A percentile compares a stretch with the other conserved stretches of the same genome.
Conservation (phyloP, 2,797 vertebrate species). For the Melanotaenia parkinsoni region DNA sequence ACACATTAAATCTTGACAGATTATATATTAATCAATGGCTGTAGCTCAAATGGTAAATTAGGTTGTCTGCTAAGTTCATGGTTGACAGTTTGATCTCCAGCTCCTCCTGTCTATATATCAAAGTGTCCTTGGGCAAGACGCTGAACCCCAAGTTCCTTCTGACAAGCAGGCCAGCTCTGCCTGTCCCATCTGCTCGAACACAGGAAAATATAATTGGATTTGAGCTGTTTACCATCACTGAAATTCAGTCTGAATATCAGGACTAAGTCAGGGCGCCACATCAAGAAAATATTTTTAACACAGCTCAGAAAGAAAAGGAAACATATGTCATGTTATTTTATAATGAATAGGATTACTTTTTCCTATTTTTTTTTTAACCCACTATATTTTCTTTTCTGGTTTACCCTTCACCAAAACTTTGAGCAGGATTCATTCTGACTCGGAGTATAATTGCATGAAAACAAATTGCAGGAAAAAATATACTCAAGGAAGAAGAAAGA, state of each 20-base stretch:
- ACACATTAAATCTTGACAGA: conserved; percentile 31
- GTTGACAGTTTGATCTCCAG: conserved; percentile 9
- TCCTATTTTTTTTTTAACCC: neutral
- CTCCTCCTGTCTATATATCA: conserved; percentile 4
- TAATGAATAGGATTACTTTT: conserved; percentile 3
- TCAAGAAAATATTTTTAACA: conserved; percentile 1
- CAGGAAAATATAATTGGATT: conserved; percentile 36
- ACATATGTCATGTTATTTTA: neutral
- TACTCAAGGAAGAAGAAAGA: neutral
- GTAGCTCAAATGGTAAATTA: conserved; percentile 3
- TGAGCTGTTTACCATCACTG: conserved; percentile 8
- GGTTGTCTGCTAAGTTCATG: conserved; percentile 7
- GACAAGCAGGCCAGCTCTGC: neutral
- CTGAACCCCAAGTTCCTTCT: neutral
- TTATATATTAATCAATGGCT: conserved; percentile 18
- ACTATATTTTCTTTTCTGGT: conserved; percentile 7
- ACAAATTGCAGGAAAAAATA: conserved; percentile 40
- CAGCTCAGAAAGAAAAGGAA: neutral
- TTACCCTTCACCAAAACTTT: conserved; percentile 18
- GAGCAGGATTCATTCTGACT: conserved; percentile 41
- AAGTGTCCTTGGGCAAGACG: neutral
- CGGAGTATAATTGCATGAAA: conserved; percentile 32
- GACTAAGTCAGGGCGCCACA: conserved; percentile 3
- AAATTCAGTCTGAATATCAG: conserved; percentile 12
- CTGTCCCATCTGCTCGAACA: neutral